Conservation (phyloP, 1,140 invertebrate genomes). For the Drosophila pachea region DNA sequence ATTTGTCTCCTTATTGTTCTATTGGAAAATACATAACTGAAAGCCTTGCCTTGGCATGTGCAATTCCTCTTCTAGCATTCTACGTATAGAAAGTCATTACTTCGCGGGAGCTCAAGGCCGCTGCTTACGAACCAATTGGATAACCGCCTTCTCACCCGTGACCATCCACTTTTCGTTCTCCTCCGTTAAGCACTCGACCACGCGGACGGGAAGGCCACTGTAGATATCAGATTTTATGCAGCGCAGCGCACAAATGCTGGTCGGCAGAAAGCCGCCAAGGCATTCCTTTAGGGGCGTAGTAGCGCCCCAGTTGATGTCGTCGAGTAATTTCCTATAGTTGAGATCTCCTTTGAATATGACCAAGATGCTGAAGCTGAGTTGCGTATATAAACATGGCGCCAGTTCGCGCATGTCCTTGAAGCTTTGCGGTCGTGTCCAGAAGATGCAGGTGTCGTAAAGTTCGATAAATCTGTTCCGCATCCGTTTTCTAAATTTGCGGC, state of each 20-base stretch:
- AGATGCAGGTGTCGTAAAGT: constrained; percentile 81
- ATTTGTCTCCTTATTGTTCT: too few relatives aligned
- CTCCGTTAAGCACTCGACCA: constrained; percentile 81
- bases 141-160: constrained; percentile 88
- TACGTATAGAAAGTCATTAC: not conserved
- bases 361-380: constrained; percentile 84
- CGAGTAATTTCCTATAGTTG: constrained; percentile 96
- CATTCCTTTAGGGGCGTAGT: constrained; percentile 85
- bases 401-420: constrained; percentile 86
- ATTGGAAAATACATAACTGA: too few relatives aligned
- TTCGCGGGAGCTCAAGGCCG: constrained; percentile 21
- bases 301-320: constrained; percentile 90
- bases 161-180: constrained; percentile 87
- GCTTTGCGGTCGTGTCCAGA: constrained; percentile 92
- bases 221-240: constrained; percentile 95
- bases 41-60: too few relatives aligned
- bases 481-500: constrained; percentile 80
- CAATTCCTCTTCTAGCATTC: too few relatives aligned
- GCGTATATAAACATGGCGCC: constrained; percentile 86
- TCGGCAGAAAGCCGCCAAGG: constrained; percentile 89
- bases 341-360: constrained; percentile 97
- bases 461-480: constrained; percentile 79
- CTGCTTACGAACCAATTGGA: constrained; percentile 59
- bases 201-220: constrained; percentile 85
- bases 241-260: constrained; percentile 88